Evolutionary conservation across 2,888 invertebrate species (phyloP).

Genomic region (Yponomeuta sedellus): DNA sequence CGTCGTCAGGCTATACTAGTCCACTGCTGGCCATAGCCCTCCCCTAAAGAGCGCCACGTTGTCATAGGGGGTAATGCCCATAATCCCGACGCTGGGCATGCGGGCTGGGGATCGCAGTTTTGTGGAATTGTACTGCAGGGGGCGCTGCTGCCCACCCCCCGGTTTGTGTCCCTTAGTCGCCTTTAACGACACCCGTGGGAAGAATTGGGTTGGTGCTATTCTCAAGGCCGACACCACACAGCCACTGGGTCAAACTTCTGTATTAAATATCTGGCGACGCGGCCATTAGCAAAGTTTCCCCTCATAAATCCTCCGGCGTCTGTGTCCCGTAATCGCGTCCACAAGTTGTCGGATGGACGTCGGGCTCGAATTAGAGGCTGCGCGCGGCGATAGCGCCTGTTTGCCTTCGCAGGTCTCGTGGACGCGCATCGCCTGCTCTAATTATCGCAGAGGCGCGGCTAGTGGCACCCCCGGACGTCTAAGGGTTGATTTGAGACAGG

Average conservation of each 20-base stretch:
- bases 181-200: too few species aligned
- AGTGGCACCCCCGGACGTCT: not conserved
- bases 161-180: too few species aligned
- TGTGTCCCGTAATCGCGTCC: conserved; percentile 48
- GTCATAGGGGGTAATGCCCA: too few species aligned
- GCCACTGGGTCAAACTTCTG: not conserved
- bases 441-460: conserved; percentile 39
- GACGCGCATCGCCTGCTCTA: conserved; percentile 68
- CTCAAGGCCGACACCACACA: too few species aligned
- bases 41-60: too few species aligned
- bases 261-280: not conserved
- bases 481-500: not conserved
- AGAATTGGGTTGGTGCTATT: too few species aligned
- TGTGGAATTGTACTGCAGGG: too few species aligned
- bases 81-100: too few species aligned
- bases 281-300: conserved; percentile 16
- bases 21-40: too few species aligned
- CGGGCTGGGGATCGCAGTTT: too few species aligned
- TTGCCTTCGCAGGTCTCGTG: conserved; percentile 58
- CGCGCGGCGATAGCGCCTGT: conserved; percentile 62
- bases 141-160: too few species aligned
- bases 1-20: too few species aligned
- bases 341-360: conserved; percentile 56
- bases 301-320: conserved; percentile 49
- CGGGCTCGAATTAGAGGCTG: conserved; percentile 70